Evolutionary conservation across 2,888 invertebrate genomes (phyloP).

Genomic region (Oscheius sp.): DNA sequence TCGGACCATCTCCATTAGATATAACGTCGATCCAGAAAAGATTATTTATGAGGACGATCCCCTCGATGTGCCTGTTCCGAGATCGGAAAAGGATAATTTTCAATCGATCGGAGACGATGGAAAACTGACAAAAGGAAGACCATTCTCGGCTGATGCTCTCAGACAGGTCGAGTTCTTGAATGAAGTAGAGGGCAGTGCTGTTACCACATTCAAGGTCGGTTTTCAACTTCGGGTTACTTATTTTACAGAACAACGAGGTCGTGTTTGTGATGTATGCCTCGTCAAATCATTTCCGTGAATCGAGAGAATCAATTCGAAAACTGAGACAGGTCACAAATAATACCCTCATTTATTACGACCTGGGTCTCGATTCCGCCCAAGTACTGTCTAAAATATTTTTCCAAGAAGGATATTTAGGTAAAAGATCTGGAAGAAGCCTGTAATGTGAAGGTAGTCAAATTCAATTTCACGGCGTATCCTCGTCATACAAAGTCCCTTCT

Average conservation of each 20-base stretch:
- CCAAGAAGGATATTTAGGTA: not conserved
- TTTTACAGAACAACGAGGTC: slow-evolving; percentile 13
- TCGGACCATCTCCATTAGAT: not conserved
- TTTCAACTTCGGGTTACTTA: not conserved
- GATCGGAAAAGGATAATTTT: not conserved
- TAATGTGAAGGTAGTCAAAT: not conserved
- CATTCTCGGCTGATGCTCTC: not conserved
- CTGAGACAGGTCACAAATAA: slow-evolving; percentile 18
- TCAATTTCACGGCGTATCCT: slow-evolving; percentile 21
- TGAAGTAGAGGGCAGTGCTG: not conserved
- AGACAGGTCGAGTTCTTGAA: not conserved
- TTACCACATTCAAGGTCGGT: not conserved
- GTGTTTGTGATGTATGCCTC: slow-evolving; percentile 31
- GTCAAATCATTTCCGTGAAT: slow-evolving; percentile 23
- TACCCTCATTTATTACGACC: slow-evolving; percentile 24
- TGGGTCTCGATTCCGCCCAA: slow-evolving; percentile 6
- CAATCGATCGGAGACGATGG: not conserved
- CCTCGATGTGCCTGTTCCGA: not conserved
- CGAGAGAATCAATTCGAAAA: not conserved
- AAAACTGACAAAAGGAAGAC: not conserved
- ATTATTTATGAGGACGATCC: not conserved
- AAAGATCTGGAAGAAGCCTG: slow-evolving; percentile 20
- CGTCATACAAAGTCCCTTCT: not conserved
- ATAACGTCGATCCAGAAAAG: not conserved
- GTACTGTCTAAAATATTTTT: not conserved